These are phyloP conservation scores for Nephrotoma appendiculata DNA, from an alignment of 2,888 invertebrate species.

Conservation along the genomic window DNA sequence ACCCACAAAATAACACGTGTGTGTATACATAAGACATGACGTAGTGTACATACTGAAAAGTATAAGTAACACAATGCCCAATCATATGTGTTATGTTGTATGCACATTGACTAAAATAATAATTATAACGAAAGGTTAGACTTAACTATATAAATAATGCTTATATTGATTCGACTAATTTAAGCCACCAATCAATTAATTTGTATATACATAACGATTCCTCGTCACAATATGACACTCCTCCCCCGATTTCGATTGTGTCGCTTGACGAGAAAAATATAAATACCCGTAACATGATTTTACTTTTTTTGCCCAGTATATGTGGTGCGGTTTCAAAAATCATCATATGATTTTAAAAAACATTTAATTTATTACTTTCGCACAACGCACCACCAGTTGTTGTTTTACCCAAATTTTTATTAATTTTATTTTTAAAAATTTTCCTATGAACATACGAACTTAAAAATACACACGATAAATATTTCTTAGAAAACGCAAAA, in stretches of 20 bases:
- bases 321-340: background rate
- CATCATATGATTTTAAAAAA: background rate
- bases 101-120: background rate
- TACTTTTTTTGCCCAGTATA: background rate
- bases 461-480: background rate
- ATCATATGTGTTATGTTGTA: background rate
- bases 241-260: background rate
- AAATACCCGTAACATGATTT: background rate
- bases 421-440: background rate
- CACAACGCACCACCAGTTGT: background rate
- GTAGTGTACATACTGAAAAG: background rate
- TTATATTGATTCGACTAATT: background rate
- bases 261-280: background rate
- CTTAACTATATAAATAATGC: background rate
- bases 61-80: background rate
- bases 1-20: background rate
- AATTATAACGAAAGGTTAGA: too few relatives aligned
- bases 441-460: background rate
- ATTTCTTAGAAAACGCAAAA: background rate
- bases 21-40: background rate
- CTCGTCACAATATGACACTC: background rate
- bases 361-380: background rate
- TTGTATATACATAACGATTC: background rate
- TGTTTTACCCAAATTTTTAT: background rate
- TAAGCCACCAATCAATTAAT: background rate